Evolutionary conservation across 1,140 invertebrate species (phyloP).

Genomic region (Tetranychus urticae): DNA sequence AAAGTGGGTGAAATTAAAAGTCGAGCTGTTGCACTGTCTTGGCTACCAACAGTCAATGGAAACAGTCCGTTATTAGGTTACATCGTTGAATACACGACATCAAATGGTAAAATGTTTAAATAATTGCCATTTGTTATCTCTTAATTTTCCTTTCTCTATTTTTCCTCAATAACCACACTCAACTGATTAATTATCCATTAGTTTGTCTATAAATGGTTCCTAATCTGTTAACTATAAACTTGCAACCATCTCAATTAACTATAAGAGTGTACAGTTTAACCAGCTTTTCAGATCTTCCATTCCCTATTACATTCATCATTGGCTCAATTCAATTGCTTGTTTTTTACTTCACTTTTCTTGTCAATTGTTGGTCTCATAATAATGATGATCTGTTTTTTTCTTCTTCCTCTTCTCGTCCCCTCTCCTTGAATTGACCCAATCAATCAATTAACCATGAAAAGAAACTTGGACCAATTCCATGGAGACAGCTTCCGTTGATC

Average conservation of each 20-base stretch:
- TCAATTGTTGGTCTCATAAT: not conserved
- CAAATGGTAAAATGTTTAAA: not conserved
- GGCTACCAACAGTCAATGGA: constrained; percentile 22
- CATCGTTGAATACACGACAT: constrained; percentile 9
- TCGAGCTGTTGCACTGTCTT: constrained; percentile 16
- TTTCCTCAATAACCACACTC: too few relatives aligned
- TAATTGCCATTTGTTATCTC: too few relatives aligned
- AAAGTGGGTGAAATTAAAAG: constrained; percentile 16
- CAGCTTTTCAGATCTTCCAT: too few relatives aligned
- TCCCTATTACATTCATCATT: too few relatives aligned
- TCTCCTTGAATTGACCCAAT: not conserved
- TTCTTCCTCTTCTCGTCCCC: not conserved
- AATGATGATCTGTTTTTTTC: not conserved
- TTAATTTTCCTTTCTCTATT: too few relatives aligned
- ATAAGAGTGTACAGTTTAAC: too few relatives aligned
- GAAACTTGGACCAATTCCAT: not conserved
- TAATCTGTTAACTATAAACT: not conserved
- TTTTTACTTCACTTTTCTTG: too few relatives aligned
- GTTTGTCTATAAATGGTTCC: too few relatives aligned
- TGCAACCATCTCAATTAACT: too few relatives aligned
- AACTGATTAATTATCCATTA: too few relatives aligned
- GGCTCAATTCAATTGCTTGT: too few relatives aligned
- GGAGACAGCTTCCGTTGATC: constrained; percentile 27
- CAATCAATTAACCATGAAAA: not conserved
- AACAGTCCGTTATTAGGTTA: constrained; percentile 20